Evolutionary conservation across 2,113 vertebrate species (phyloP).

Genomic region (Nothocercus nigrocapillus): DNA sequence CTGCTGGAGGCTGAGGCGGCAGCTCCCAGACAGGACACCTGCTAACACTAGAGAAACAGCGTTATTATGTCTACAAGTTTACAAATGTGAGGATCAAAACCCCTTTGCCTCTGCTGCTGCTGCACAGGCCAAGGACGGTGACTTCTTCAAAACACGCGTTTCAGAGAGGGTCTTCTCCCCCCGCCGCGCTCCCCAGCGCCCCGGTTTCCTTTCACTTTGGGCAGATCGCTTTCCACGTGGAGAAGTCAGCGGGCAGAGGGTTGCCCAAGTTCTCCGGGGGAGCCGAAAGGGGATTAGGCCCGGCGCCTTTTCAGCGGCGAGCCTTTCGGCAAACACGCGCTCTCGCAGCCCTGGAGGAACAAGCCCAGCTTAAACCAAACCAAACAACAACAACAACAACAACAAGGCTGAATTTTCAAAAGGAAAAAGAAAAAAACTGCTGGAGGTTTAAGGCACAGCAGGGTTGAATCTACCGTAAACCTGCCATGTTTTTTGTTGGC

Average conservation of each 20-base stretch:
- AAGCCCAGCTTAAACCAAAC: conserved; percentile 42
- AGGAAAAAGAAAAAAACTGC: background rate
- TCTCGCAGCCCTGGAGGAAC: conserved; percentile 62
- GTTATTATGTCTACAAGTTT: conserved; percentile 80
- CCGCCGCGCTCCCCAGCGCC: conserved; percentile 29
- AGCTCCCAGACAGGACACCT: conserved; percentile 79
- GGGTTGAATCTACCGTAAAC: background rate
- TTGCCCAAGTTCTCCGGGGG: conserved; percentile 68
- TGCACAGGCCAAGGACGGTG: conserved; percentile 66
- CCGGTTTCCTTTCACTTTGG: conserved; percentile 66
- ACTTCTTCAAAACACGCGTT: conserved; percentile 67
- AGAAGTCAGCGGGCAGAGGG: conserved; percentile 76
- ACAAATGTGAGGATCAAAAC: conserved; percentile 80
- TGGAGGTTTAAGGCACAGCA: background rate
- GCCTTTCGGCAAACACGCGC: conserved; percentile 71
- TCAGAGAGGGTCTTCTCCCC: conserved; percentile 35
- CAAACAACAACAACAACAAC: background rate
- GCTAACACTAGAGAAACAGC: conserved; percentile 78
- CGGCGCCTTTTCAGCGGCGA: conserved; percentile 70
- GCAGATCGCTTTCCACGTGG: conserved; percentile 70
- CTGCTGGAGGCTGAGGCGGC: conserved; percentile 77
- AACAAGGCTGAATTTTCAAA: background rate
- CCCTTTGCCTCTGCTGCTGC: conserved; percentile 72
- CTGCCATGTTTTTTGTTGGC: conserved; percentile 3
- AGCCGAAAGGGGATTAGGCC: conserved; percentile 72